Base-by-base conservation (phyloP, 2,113 vertebrate species). In the Thamnophis sirtalis region DNA sequence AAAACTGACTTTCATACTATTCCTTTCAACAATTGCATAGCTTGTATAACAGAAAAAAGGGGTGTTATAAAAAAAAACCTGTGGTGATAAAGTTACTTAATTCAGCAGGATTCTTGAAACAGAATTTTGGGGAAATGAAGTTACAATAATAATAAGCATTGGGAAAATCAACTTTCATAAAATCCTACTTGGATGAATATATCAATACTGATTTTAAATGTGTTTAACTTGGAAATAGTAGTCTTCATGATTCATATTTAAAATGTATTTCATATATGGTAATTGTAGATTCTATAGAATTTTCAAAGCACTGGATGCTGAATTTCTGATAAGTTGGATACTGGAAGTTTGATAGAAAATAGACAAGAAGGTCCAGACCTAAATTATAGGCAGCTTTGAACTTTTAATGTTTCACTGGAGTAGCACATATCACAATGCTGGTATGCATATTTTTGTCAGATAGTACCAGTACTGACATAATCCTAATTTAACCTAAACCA, bases 11-110 rank as follows among this genome's bases (percentile, higher is more conserved):
- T 55, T 55, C n/a, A 33, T 21, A 9, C 17, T 54, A n/a, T 22
- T 54, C 15, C 15, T 87, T 21, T 87, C 6, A 53, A 19, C 53
- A 38, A 33, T 8, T 33, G 7, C 50, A 19, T 54, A 33, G 28
- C 28, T 87, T 17, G 3, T 19, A n/a, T 53, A n/a, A 38, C n/a
- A 73, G n/a, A 73, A 73, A 33, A 73, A 33, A 33, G n/a, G n/a
- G 63, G 5, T 5, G 11, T 33, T 33, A 2, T 38, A 0, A 73
- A 73, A 73, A 33, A 3, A n/a, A n/a, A n/a, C n/a, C 0, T 0
- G 1, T 63, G 60, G n/a, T 73, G 68, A 73, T 33, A 33, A 33
- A 38, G n/a, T 33, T 73, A 19, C 11, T 33, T 33, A 73, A 38
- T 19, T 86, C 24, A 15, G 7, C 84, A 86, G 24, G 49, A 17